Base-by-base conservation (phyloP, 2,113 vertebrate species). In the Manacus vitellinus region DNA sequence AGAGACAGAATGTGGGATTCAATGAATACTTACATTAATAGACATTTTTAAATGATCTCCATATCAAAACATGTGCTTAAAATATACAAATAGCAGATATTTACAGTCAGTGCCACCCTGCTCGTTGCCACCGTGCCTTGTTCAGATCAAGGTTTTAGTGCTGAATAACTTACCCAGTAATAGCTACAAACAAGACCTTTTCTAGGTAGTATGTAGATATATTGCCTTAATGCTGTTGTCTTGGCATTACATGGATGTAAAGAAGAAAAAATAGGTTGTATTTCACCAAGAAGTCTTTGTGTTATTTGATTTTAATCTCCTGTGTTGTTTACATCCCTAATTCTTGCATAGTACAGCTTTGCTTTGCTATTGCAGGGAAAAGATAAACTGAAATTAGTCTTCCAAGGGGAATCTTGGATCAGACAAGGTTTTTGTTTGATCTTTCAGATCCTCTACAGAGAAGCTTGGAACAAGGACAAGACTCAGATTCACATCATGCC, bases 391-490 rank as follows among this genome's bases (percentile, higher is more conserved):
- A 70, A 79, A 65, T 72, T 46, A 44, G 14, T 87, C 30, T 28
- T 66, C 39, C 39, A 39, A 39, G 10, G 7, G 52, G 35, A 61
- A 13, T 7, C 55, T 84, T 49, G 35, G 71, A 5, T 70, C 33
- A 81, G 14, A 77, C 28, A 27, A 24, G 8, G 8, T 22, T 70
- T 80, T 71, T 70, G 8, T 51, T 94, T 81, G 74, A 44, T 74
- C 27, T 92, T 96, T 78, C 90, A 98, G 98, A 96, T 95, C 97
- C 97, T 98, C 22, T 98, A 98, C 37, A 97, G 73, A 96, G 97
- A 98, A 97, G 98, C 98, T 12, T 98, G 98, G 98, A 97, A 98
- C 92, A 98, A 98, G 58, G 98, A 98, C 95, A 98, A 98, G 96
- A 98, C 95, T 84, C 95, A 98, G 51, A 44, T 98, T 90, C 98